Evolutionary conservation across 1,140 invertebrate species (phyloP), one percentile per base, ranked within the genome.

Genomic region (Rhagoletis pomonella): DNA sequence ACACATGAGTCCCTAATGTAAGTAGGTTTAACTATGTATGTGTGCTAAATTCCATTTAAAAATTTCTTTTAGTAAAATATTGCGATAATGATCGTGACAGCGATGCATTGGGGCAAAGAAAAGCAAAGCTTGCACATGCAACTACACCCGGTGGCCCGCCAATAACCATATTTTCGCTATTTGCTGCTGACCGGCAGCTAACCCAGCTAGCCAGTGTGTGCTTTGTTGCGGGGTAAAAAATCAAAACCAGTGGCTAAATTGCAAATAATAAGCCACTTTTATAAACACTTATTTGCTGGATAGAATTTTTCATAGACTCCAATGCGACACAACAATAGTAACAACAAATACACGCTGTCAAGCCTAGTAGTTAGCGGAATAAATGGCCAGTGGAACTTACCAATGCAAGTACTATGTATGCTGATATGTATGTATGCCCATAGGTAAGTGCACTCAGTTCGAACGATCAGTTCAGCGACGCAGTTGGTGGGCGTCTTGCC

Each of bases 231-330:
- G 29, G 29, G 47, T 86, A 55, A 9, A 92, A 92, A 92, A 92
- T 92, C 91, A 92, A 92, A 92, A 92, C 91, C 91, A 92, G 91
- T 92, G 91, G 91, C 91, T 92, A 92, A 92, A 92, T 92, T 92
- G 91, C 91, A 90, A 81, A 92, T 92, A 92, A 92, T 92, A 92
- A 92, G 91, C 91, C 90, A 91, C 91, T 90, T 91, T 91, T 91
- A 81, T 91, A 92, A 91, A 64, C 50, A 69, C 86, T 86, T 65
- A 62, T 86, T 69, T 86, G 47, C 64, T 60, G 85, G 50, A 29
- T 10, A 67, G 60, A 19, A 55, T 67, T 64, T 55, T 64, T 55
- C 64, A 86, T 67, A 69, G 44, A 50, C 86, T 67, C 59, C 58
- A 50, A 62, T 19, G 12, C 50, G 29, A 62, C 19, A 44, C 50